Conservation (phyloP, 2,888 invertebrate genomes). For the Spicauda simplicius region DNA sequence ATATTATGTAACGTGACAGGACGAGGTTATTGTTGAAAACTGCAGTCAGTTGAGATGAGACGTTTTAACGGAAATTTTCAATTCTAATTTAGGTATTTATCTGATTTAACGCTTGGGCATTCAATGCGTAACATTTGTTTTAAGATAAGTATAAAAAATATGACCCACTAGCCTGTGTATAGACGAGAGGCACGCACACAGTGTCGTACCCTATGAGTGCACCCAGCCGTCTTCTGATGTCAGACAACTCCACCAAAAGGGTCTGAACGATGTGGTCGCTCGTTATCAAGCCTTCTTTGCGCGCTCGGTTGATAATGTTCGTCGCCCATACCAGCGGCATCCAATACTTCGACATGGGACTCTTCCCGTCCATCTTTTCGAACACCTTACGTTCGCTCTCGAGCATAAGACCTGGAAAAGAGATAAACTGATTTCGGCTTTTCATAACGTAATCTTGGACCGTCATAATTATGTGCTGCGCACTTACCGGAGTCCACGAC, state of each 20-base stretch:
- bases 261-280: constrained; percentile 97
- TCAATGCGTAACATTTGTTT: not conserved
- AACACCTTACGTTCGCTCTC: constrained; percentile 96
- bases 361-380: constrained; percentile 94
- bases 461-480: constrained; percentile 40
- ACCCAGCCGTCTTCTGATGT: constrained; percentile 93
- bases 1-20: not conserved
- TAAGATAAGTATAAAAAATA: not conserved
- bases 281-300: constrained; percentile 92
- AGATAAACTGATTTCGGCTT: constrained; percentile 36
- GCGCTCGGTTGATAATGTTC: constrained; percentile 94
- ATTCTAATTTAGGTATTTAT: no score
- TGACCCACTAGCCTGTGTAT: constrained; percentile 90
- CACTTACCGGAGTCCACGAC: constrained; percentile 94
- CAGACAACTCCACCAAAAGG: constrained; percentile 94
- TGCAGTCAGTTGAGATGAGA: no score
- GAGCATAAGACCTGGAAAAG: constrained; percentile 91
- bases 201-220: constrained; percentile 95
- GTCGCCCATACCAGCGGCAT: constrained; percentile 97
- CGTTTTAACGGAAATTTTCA: no score
- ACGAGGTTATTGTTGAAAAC: not conserved
- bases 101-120: not conserved
- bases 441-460: constrained; percentile 37
- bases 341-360: constrained; percentile 95
- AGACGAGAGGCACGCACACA: constrained; percentile 95